Evolutionary conservation across 1,140 invertebrate species (phyloP).

Genomic region (Drosophila arawakana): DNA sequence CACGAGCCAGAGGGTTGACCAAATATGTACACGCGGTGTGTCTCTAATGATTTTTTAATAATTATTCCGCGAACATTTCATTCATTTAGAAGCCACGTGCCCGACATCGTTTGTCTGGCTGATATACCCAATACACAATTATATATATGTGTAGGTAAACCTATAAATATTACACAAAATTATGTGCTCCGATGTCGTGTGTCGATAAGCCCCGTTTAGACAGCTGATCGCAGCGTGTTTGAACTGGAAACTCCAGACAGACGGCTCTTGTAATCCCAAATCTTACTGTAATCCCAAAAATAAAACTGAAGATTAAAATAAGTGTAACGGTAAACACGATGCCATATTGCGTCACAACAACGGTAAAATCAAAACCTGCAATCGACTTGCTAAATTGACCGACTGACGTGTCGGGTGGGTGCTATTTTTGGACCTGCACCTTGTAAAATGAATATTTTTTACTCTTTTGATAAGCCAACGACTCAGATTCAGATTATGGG

Average conservation of each 20-base stretch:
- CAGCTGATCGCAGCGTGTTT: constrained; percentile 32
- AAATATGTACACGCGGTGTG: constrained; percentile 42
- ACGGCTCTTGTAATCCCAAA: constrained; percentile 34
- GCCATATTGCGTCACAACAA: constrained; percentile 3
- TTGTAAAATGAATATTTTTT: constrained; percentile 16
- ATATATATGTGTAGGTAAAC: constrained; percentile 5
- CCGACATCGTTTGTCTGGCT: constrained; percentile 45
- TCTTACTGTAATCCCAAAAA: constrained; percentile 12
- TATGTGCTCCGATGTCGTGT: constrained; percentile 57
- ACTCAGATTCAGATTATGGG: constrained; percentile 22
- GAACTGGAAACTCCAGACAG: constrained; percentile 26
- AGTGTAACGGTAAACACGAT: constrained; percentile 2
- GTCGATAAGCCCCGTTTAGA: constrained; percentile 46
- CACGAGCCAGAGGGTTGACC: constrained; percentile 37
- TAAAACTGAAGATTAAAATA: constrained; percentile 10
- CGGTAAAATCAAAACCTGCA: constrained; percentile 31
- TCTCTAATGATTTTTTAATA: constrained; percentile 68
- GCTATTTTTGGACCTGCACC: constrained; percentile 41
- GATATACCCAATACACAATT: constrained; percentile 12
- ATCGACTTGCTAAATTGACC: constrained; percentile 20
- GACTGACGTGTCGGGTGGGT: constrained; percentile 24
- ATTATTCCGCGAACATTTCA: constrained; percentile 59
- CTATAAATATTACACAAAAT: constrained; percentile 57
- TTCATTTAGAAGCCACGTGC: constrained; percentile 73
- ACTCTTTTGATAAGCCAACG: constrained; percentile 25